phyloP scores from a whole-genome alignment of 1,140 invertebrate genomes.

The Drosophila sturtevanti region DNA sequence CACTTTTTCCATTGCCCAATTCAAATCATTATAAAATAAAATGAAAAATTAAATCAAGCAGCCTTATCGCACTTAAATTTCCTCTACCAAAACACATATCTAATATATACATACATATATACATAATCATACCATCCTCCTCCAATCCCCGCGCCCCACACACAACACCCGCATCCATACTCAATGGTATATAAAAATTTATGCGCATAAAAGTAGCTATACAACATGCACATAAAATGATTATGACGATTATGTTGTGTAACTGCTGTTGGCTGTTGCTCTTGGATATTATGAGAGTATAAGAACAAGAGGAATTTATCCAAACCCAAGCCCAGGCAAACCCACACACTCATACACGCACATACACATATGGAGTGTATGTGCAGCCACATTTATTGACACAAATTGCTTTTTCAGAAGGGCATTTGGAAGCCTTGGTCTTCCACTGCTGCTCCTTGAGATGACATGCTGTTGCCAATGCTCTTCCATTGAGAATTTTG shows the following conservation, averaged over 20 bases:
- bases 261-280: constrained; percentile 20
- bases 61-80: constrained; percentile 74
- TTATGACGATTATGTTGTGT: constrained; percentile 72
- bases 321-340: constrained; percentile 40
- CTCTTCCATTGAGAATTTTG: background rate
- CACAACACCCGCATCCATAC: background rate
- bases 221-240: constrained; percentile 77
- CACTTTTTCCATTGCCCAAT: background rate
- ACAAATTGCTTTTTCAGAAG: constrained; percentile 72
- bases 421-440: constrained; percentile 39
- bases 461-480: background rate
- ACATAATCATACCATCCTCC: background rate
- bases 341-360: constrained; percentile 8
- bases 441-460: background rate
- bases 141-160: no score
- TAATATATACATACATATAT: constrained; percentile 19
- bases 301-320: constrained; percentile 38
- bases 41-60: constrained; percentile 37
- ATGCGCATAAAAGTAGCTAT: constrained; percentile 73
- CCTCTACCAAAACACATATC: background rate
- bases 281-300: constrained; percentile 36
- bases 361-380: constrained; percentile 20
- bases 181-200: constrained; percentile 68
- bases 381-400: constrained; percentile 65
- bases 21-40: constrained; percentile 48